A percentile compares a stretch with the other conserved stretches of the same genome.
Conservation (phyloP, 2,888 invertebrate species). For the Phyllotreta striolata region DNA sequence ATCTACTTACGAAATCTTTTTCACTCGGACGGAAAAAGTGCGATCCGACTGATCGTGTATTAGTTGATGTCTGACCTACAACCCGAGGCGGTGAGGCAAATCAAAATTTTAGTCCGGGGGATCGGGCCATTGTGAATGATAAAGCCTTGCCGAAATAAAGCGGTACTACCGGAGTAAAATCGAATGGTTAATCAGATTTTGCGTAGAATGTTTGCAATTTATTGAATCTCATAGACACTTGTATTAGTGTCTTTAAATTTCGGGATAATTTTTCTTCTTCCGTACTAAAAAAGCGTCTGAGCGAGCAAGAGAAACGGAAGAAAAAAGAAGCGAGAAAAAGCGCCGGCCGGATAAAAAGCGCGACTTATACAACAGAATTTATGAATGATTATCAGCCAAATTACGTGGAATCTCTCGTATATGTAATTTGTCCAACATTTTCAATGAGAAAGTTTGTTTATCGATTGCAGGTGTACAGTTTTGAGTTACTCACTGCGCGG, state of each 20-base stretch:
- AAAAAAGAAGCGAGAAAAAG: constrained; percentile 28
- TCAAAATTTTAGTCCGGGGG: constrained; percentile 39
- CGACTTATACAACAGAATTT: constrained; percentile 42
- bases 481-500: constrained; percentile 36
- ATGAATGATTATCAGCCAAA: constrained; percentile 44
- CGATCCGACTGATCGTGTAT: constrained; percentile 35
- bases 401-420: constrained; percentile 41
- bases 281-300: constrained; percentile 28
- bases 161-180: too few species aligned
- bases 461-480: constrained; percentile 48
- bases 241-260: too few species aligned
- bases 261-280: constrained; percentile 1
- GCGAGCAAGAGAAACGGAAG: constrained; percentile 27
- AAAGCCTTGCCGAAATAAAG: not conserved
- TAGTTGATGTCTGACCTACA: constrained; percentile 46
- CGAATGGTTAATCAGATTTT: too few species aligned
- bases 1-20: constrained; percentile 41
- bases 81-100: constrained; percentile 40
- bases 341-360: constrained; percentile 36
- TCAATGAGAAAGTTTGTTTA: constrained; percentile 50
- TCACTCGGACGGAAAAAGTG: constrained; percentile 37
- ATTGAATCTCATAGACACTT: too few species aligned
- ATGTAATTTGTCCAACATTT: constrained; percentile 43
- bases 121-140: constrained; percentile 1
- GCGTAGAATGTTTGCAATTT: too few species aligned